Percentiles rank a stretch among this genome's conserved stretches.
Conservation (phyloP, 2,113 vertebrate genomes). For the Vulpes ferrilata region DNA sequence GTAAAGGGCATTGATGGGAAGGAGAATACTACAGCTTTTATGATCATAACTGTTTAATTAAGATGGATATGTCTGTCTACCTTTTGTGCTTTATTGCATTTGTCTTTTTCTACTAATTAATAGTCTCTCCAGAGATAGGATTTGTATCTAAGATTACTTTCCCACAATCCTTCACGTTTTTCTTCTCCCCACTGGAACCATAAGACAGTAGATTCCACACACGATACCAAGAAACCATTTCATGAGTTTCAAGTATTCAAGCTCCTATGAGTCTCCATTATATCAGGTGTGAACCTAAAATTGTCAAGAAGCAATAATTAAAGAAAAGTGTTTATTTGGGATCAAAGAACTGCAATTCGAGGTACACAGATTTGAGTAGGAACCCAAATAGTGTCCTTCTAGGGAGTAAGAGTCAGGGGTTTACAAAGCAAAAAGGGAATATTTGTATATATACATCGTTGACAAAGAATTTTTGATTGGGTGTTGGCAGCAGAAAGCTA, state of each 20-base stretch:
- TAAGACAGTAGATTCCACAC: background rate
- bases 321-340: background rate
- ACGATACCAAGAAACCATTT: constrained; percentile 1
- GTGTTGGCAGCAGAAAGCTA: background rate
- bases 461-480: background rate
- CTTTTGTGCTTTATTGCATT: background rate
- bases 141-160: background rate
- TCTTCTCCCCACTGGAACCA: background rate
- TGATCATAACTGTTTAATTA: background rate
- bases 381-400: background rate
- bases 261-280: background rate
- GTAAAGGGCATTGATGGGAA: background rate
- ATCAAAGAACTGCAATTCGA: background rate
- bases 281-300: background rate
- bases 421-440: background rate
- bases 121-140: background rate
- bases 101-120: constrained; percentile 33
- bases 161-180: background rate
- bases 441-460: background rate
- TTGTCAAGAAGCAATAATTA: background rate
- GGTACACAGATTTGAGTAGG: background rate
- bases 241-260: background rate
- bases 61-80: constrained; percentile 36
- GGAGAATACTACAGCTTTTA: background rate
- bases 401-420: background rate